phyloP scores from a whole-genome alignment of 35 echinoderm and acorn worm species.

The Apostichopus californicus region DNA sequence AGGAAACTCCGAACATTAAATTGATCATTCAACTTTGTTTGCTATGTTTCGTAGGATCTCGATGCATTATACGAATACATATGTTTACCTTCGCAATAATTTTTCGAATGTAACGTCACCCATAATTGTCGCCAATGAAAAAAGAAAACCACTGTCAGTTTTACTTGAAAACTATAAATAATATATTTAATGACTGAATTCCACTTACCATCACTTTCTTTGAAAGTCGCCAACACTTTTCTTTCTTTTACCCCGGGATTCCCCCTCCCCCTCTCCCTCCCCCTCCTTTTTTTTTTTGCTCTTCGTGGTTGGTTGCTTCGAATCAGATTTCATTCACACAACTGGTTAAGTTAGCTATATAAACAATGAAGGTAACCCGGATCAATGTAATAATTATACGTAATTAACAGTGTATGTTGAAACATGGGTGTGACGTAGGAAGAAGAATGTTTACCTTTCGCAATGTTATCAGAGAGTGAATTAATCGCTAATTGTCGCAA shows the following conservation, averaged over 20 bases:
- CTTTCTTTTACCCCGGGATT: neutral
- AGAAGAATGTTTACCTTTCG: neutral
- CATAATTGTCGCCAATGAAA: too few species aligned
- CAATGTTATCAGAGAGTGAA: neutral
- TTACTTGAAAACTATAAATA: too few species aligned
- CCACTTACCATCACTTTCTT: too few species aligned
- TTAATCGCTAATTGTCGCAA: too few species aligned
- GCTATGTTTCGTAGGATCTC: neutral
- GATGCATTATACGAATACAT: neutral
- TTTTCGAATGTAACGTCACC: too few species aligned
- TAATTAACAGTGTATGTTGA: neutral
- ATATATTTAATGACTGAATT: too few species aligned
- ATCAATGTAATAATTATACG: neutral
- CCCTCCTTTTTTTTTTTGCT: neutral
- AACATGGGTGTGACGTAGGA: neutral
- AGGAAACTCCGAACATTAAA: neutral
- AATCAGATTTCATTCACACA: neutral
- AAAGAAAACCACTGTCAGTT: too few species aligned
- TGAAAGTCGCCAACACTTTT: too few species aligned
- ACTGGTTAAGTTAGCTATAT: neutral
- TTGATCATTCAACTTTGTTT: neutral
- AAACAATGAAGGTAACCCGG: neutral
- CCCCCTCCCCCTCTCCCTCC: neutral
- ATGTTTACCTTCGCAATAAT: too few species aligned
- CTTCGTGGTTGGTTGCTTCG: neutral